Percentiles rank a stretch among this genome's conserved stretches.
phyloP scores from a whole-genome alignment of 2,797 vertebrate genomes.

The Macrochelys suwanniensis region DNA sequence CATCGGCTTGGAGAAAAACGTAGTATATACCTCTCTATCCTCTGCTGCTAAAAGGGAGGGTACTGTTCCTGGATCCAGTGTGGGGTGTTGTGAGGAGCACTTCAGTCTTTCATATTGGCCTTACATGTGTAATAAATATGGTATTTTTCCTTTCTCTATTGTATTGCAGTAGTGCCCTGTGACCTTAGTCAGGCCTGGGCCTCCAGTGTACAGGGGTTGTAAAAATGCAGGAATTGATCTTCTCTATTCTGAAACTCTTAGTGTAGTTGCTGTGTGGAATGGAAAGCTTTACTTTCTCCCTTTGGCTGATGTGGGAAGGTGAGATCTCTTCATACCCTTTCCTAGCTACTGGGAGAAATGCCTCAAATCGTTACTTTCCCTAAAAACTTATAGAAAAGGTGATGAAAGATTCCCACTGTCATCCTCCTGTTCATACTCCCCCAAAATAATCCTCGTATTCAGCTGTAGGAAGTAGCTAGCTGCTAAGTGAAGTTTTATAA shows the following conservation, averaged over 20 bases:
- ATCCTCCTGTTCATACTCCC: not conserved
- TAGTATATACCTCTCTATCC: not conserved
- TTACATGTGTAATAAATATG: not conserved
- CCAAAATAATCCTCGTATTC: not conserved
- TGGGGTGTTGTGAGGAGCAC: not conserved
- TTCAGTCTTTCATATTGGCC: not conserved
- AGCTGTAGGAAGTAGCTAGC: not conserved
- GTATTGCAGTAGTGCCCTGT: not conserved
- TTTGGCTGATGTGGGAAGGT: not conserved
- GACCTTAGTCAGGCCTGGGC: not conserved
- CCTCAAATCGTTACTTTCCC: not conserved
- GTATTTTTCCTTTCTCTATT: not conserved
- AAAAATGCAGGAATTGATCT: not conserved
- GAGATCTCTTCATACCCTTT: not conserved
- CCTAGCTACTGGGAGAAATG: not conserved
- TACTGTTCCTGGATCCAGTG: not conserved
- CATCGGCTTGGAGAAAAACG: not conserved
- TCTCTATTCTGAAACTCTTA: not conserved
- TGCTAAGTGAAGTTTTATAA: not conserved
- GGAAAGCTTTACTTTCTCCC: not conserved
- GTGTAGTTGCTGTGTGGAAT: not conserved
- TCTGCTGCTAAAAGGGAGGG: not conserved
- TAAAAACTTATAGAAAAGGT: not conserved
- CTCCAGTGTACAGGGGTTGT: not conserved
- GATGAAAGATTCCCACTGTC: not conserved